These are phyloP conservation scores for Hesperophylax magnus DNA, from an alignment of 1,140 invertebrate genomes.

Conservation along the genomic window DNA sequence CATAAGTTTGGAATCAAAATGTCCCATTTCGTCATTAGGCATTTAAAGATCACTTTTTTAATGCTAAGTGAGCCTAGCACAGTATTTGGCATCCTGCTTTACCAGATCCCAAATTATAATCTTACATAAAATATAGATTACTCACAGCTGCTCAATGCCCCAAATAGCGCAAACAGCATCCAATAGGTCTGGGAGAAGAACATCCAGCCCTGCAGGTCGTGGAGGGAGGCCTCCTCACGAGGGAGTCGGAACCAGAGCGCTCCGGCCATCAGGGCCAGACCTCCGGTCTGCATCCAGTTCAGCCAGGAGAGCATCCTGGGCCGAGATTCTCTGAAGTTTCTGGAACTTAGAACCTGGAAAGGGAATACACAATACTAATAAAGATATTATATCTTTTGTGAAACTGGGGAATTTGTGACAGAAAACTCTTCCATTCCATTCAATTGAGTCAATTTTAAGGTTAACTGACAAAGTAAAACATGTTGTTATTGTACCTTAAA, in stretches of 20 bases:
- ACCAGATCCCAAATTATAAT: too few species aligned
- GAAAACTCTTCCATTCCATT: too few species aligned
- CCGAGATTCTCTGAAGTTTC: slow-evolving; percentile 86
- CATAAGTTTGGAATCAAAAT: too few species aligned
- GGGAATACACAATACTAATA: background rate
- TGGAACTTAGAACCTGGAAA: slow-evolving; percentile 76
- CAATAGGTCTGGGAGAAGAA: slow-evolving; percentile 90
- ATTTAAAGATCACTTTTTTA: too few species aligned
- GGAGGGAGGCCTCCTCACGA: slow-evolving; percentile 80
- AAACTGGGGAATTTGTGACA: too few species aligned
- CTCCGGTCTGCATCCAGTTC: slow-evolving; percentile 87
- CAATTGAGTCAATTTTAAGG: too few species aligned
- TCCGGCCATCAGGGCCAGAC: slow-evolving; percentile 81
- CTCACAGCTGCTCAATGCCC: slow-evolving; percentile 80
- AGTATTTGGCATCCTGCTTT: too few species aligned
- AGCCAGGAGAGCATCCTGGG: slow-evolving; percentile 85
- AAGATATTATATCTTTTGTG: too few species aligned
- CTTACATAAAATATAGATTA: slow-evolving; percentile 26
- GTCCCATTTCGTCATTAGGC: too few species aligned
- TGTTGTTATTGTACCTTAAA: slow-evolving; percentile 72
- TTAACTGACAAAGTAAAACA: too few species aligned
- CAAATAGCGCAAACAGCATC: slow-evolving; percentile 89
- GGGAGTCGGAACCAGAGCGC: slow-evolving; percentile 86
- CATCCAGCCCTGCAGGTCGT: slow-evolving; percentile 90
- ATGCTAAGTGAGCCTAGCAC: too few species aligned